phyloP scores from a whole-genome alignment of 1,140 invertebrate genomes.

The Drosophila yakuba region DNA sequence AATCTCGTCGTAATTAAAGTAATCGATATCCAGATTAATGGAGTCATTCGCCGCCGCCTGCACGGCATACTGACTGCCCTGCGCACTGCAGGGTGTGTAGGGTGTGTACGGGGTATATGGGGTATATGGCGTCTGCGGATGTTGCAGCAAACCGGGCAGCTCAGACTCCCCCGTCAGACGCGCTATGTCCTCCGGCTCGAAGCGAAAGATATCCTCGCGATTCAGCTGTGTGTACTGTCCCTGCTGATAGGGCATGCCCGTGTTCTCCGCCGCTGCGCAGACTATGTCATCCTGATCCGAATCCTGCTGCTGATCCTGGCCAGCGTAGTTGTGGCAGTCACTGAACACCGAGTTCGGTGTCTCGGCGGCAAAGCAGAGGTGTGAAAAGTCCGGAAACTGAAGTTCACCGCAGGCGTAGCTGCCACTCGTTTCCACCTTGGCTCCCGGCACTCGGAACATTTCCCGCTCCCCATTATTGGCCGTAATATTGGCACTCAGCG shows the following conservation, averaged over 20 bases:
- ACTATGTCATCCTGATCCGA: slow-evolving; percentile 69
- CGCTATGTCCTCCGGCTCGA: slow-evolving; percentile 83
- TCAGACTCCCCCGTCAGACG: slow-evolving; percentile 58
- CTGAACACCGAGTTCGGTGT: slow-evolving; percentile 80
- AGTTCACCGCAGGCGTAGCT: slow-evolving; percentile 52
- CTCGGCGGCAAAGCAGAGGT: slow-evolving; percentile 69
- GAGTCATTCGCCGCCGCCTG: slow-evolving; percentile 19
- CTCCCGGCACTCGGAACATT: slow-evolving; percentile 41
- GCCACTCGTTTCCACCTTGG: slow-evolving; percentile 15
- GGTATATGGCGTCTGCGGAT: slow-evolving; percentile 55
- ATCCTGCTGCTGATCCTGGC: slow-evolving; percentile 35
- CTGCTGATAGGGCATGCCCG: slow-evolving; percentile 64
- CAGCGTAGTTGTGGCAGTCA: slow-evolving; percentile 49
- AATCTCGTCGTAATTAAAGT: slow-evolving; percentile 84
- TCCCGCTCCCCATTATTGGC: slow-evolving; percentile 3
- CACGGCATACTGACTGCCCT: slow-evolving; percentile 28
- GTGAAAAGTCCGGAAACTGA: slow-evolving; percentile 78
- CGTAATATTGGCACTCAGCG: slow-evolving; percentile 61
- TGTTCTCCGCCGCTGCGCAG: slow-evolving; percentile 45
- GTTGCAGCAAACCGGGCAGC: slow-evolving; percentile 14
- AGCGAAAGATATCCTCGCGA: slow-evolving; percentile 81
- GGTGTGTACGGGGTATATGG: slow-evolving; percentile 73
- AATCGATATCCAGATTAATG: slow-evolving; percentile 80
- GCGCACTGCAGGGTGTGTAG: slow-evolving; percentile 64
- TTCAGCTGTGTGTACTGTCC: slow-evolving; percentile 71